These are phyloP conservation scores for Tetanocera ferruginea DNA, from an alignment of 2,888 invertebrate species.

Conservation along the genomic window DNA sequence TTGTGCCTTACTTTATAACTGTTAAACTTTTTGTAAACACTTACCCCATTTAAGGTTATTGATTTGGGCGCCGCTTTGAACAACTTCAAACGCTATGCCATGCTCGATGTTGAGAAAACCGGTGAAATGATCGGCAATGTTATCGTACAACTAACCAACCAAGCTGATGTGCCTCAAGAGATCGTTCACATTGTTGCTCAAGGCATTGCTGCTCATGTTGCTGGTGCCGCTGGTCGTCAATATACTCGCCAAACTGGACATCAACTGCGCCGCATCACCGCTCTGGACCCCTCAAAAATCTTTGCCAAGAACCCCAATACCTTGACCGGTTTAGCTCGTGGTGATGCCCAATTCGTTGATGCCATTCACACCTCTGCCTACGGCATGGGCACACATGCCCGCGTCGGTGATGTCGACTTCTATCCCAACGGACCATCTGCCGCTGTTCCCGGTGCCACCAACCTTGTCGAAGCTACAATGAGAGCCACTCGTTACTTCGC, in stretches of 20 bases:
- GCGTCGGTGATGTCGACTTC: conserved; percentile 65
- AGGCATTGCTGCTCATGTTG: conserved; percentile 64
- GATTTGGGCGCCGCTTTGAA: conserved; percentile 59
- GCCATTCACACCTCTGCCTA: conserved; percentile 64
- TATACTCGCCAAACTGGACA: conserved; percentile 59
- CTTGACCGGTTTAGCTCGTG: conserved; percentile 60
- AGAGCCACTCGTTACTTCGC: conserved; percentile 64
- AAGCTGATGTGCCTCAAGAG: conserved; percentile 56
- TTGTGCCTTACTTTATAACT: not conserved
- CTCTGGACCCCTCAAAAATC: conserved; percentile 60
- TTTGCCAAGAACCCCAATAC: conserved; percentile 53
- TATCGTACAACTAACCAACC: conserved; percentile 55
- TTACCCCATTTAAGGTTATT: conserved; percentile 51
- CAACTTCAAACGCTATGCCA: conserved; percentile 55
- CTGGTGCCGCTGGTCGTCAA: conserved; percentile 62
- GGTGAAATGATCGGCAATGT: conserved; percentile 59
- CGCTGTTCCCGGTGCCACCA: conserved; percentile 60
- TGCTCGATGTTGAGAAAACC: conserved; percentile 57
- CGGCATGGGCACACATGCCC: conserved; percentile 57
- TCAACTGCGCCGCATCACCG: conserved; percentile 65
- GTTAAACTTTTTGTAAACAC: too few species aligned
- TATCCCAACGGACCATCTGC: conserved; percentile 61
- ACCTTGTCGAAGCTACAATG: conserved; percentile 61
- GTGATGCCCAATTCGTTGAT: conserved; percentile 66
- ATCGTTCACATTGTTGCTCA: conserved; percentile 64